These are phyloP conservation scores for Trissonchulus sp. DNA, from an alignment of 2,888 invertebrate species.

Conservation along the genomic window DNA sequence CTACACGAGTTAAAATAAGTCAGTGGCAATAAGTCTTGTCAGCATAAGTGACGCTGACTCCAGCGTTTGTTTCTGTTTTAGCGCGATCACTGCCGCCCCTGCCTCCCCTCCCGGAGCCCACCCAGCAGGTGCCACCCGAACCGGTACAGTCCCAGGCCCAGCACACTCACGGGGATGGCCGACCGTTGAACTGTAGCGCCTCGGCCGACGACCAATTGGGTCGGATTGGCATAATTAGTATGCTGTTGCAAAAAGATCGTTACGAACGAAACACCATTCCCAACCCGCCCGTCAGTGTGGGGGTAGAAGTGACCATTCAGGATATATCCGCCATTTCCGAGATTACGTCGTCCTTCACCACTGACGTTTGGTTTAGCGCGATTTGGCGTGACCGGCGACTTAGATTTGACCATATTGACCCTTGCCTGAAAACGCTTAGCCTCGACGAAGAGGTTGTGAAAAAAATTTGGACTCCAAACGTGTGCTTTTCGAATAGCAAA, in stretches of 20 bases:
- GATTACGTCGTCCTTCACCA: constrained; percentile 28
- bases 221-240: not conserved
- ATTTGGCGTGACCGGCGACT: constrained; percentile 29
- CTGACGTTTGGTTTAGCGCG: constrained; percentile 30
- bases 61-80: too few species aligned
- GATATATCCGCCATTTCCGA: constrained; percentile 29
- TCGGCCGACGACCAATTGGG: not conserved
- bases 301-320: constrained; percentile 30
- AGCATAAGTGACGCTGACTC: too few species aligned
- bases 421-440: constrained; percentile 17
- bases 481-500: constrained; percentile 29
- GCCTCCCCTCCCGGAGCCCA: too few species aligned
- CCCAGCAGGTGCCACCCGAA: too few species aligned
- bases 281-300: constrained; percentile 26
- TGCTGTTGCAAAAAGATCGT: not conserved
- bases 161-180: too few species aligned
- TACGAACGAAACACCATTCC: constrained; percentile 27
- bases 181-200: not conserved
- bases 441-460: constrained; percentile 25
- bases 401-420: constrained; percentile 22
- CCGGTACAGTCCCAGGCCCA: too few species aligned
- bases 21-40: too few species aligned
- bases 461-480: constrained; percentile 29
- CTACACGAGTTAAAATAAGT: too few species aligned
- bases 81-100: too few species aligned